These are phyloP conservation scores for Micromussa lordhowensis DNA, from an alignment of 92 coral and sea anemone species.

Conservation along the genomic window DNA sequence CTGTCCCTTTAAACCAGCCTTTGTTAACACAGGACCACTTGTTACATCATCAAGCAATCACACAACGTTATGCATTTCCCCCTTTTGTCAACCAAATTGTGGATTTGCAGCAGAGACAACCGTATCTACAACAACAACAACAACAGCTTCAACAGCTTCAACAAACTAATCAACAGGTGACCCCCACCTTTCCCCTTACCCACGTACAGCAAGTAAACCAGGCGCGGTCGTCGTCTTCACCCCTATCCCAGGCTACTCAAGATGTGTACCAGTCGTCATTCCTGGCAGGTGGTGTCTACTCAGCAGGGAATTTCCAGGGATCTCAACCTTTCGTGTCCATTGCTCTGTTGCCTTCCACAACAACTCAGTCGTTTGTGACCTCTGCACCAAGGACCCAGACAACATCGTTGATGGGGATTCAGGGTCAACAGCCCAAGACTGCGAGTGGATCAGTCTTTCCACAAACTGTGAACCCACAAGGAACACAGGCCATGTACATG, in stretches of 20 bases:
- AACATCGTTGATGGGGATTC: conserved; percentile 76
- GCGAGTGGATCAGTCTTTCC: conserved; percentile 76
- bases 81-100: conserved; percentile 66
- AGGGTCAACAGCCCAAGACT: conserved; percentile 79
- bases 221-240: conserved; percentile 86
- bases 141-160: conserved; percentile 85
- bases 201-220: conserved; percentile 68
- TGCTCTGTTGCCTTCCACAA: conserved; percentile 81
- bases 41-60: conserved; percentile 70
- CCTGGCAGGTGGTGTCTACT: conserved; percentile 74
- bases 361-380: conserved; percentile 83
- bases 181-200: conserved; percentile 38
- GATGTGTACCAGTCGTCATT: conserved; percentile 81
- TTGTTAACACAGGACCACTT: conserved; percentile 74
- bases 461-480: conserved; percentile 68
- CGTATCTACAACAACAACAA: conserved; percentile 76
- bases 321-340: conserved; percentile 83
- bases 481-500: conserved; percentile 83
- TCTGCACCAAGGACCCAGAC: conserved; percentile 80
- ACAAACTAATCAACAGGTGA: conserved; percentile 60
- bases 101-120: conserved; percentile 81
- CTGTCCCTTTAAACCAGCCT: conserved; percentile 71
- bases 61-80: conserved; percentile 75
- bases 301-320: conserved; percentile 86
- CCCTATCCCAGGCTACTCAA: conserved; percentile 86